phyloP scores from a whole-genome alignment of 2,888 invertebrate genomes.

The Mesochorus sp. region DNA sequence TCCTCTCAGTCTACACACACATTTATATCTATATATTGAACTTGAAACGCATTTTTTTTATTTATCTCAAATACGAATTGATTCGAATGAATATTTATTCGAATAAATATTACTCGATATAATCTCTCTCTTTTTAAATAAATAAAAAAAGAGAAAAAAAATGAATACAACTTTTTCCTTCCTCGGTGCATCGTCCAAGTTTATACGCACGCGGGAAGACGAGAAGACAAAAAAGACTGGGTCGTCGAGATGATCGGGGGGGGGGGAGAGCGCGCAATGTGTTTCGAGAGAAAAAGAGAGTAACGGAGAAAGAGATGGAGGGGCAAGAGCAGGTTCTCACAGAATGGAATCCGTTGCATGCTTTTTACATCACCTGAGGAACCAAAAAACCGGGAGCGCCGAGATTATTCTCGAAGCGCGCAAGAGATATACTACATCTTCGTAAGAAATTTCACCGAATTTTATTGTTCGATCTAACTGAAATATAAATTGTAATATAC shows the following conservation, averaged over 20 bases:
- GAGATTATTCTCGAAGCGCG: conserved; percentile 6
- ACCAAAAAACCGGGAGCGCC: conserved; percentile 66
- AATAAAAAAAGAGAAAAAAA: conserved; percentile 16
- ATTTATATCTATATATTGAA: no score
- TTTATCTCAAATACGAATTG: no score
- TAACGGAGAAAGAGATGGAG: conserved; percentile 31
- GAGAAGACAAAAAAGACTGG: background rate
- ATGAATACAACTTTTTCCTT: no score
- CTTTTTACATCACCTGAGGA: conserved; percentile 4
- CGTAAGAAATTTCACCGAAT: conserved; percentile 17
- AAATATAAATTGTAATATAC: background rate
- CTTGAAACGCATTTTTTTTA: no score
- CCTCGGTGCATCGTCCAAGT: conserved; percentile 28
- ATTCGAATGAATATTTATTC: no score
- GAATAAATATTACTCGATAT: no score
- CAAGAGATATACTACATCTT: background rate
- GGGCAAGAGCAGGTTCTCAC: conserved; percentile 75
- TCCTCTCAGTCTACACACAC: no score
- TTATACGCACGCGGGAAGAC: conserved; percentile 1
- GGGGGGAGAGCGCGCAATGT: conserved; percentile 29
- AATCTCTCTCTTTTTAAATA: no score
- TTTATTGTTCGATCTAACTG: background rate
- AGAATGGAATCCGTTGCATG: conserved; percentile 66
- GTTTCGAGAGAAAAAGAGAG: background rate
- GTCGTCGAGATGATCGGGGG: conserved; percentile 48